phyloP scores from a whole-genome alignment of 2,797 vertebrate species.

The Malurus leucopterus region DNA sequence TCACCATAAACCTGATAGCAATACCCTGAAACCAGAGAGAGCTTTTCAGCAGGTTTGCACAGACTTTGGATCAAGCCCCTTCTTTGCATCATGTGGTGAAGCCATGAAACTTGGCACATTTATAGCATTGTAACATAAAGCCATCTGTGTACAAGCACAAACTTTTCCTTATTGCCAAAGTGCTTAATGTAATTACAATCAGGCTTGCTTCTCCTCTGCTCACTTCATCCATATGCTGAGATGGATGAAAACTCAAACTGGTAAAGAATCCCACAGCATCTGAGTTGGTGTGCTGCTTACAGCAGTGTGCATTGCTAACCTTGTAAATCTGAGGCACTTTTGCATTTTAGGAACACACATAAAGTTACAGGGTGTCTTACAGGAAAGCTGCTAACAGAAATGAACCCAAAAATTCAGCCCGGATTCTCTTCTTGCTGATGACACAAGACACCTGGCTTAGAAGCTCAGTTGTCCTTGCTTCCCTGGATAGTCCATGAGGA shows the following conservation, averaged over 20 bases:
- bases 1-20: neutral
- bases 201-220: conserved; percentile 41
- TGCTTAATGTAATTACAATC: conserved; percentile 66
- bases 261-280: conserved; percentile 46
- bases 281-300: conserved; percentile 44
- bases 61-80: neutral
- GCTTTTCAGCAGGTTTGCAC: neutral
- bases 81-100: neutral
- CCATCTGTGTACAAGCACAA: conserved; percentile 56
- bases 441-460: neutral
- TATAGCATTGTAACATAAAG: conserved; percentile 56
- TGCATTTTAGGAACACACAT: neutral
- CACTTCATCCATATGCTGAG: conserved; percentile 40
- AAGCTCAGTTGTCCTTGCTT: neutral
- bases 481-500: neutral
- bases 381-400: conserved; percentile 20
- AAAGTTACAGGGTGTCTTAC: neutral
- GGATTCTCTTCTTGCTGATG: neutral
- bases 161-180: conserved; percentile 53
- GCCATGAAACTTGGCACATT: conserved; percentile 56
- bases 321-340: conserved; percentile 17
- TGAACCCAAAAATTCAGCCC: neutral
- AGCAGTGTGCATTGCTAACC: conserved; percentile 36
- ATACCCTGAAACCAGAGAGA: neutral
- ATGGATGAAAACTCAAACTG: conserved; percentile 45